Evolutionary conservation across 2,113 vertebrate species (phyloP), one percentile per base, ranked within the genome.

Genomic region (Ictalurus punctatus): DNA sequence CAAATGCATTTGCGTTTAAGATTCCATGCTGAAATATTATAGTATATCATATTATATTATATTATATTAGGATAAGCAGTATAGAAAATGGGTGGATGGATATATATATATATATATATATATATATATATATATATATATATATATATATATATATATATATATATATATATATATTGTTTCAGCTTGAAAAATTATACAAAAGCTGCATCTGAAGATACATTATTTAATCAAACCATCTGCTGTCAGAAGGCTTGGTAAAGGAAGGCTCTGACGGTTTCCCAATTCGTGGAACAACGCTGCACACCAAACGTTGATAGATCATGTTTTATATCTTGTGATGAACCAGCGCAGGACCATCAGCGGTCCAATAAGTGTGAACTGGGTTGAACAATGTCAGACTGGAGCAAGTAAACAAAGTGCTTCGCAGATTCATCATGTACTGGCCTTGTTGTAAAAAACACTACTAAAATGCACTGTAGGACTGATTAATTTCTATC

Each of bases 291-390:
- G 14, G 37, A 67, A 52, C 34, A 16, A 78, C 78, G 48, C 82
- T 76, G 79, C 87, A 87, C 81, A 90, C 87, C 85, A 88, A 86
- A 87, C 44, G 27, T 85, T 86, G 78, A 85, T 91, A 91, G 88
- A 93, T 90, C 81, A 89, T 90, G 84, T 88, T 93, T 94, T 88
- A 93, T 91, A 90, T 59, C 12, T 25, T 25, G 87, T 87, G 88
- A 90, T 93, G 92, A 93, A 93, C 90, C 71, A 59, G 40, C 58
- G 69, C 67, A 87, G 83, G 21, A 82, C 9, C 34, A 81, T 82
- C 87, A 84, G 65, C 4, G 73, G 52, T 61, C 78, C 48, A n/a
- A 7, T 78, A 54, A 61, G 71, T 44, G 63, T 81, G 27, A 79
- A 17, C 40, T 12, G 58, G 87, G 76, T 52, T n/a, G 65, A 88